A percentile compares a stretch with the other conserved stretches of the same genome.
Evolutionary conservation across 1,140 invertebrate species (phyloP).

Genomic region (Nebria ingens): DNA sequence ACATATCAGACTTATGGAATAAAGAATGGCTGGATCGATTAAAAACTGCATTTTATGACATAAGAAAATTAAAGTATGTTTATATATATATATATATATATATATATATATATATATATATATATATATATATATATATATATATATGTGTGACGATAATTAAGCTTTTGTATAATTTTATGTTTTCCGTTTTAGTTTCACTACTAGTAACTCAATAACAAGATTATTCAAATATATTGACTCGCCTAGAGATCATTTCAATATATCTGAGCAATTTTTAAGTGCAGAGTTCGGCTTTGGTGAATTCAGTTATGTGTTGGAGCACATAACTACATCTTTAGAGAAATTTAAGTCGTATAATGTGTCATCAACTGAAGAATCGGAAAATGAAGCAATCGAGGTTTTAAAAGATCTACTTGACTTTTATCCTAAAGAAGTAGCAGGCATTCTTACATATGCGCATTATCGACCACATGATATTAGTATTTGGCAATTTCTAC

Average conservation of each 20-base stretch:
- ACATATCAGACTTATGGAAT: background rate
- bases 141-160: too few species aligned
- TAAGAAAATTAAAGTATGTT: background rate
- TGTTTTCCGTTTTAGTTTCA: background rate
- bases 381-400: background rate
- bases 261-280: background rate
- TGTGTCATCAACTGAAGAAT: background rate
- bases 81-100: background rate
- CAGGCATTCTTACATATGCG: background rate
- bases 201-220: background rate
- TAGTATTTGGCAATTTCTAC: background rate
- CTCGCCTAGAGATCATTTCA: background rate
- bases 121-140: too few species aligned
- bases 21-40: background rate
- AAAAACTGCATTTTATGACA: background rate
- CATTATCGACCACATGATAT: background rate
- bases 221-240: background rate
- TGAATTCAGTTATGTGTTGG: background rate
- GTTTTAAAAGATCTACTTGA: background rate
- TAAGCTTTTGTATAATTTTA: too few species aligned
- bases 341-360: background rate
- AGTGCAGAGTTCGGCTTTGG: background rate
- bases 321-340: background rate
- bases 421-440: background rate
- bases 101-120: slow-evolving; percentile 1